Percentiles rank a stretch among this genome's conserved stretches.
phyloP scores from a whole-genome alignment of 2,888 invertebrate genomes.

The Parnassius glacialis region DNA sequence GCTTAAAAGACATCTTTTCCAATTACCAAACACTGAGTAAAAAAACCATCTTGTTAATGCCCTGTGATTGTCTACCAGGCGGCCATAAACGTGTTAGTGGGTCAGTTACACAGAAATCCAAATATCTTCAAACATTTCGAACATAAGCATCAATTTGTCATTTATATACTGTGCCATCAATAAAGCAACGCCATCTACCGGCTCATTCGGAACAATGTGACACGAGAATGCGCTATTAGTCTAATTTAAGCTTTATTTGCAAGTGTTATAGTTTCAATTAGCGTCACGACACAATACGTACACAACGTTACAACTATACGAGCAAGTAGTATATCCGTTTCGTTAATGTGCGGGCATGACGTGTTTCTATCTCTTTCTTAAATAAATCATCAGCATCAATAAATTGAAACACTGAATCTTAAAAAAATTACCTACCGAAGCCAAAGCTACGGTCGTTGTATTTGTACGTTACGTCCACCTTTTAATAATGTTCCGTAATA shows the following conservation, averaged over 20 bases:
- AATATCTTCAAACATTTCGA: conserved; percentile 24
- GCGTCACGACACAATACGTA: conserved; percentile 58
- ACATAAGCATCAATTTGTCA: conserved; percentile 32
- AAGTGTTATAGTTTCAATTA: conserved; percentile 62
- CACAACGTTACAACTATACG: conserved; percentile 57
- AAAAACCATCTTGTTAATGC: conserved; percentile 37
- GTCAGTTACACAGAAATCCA: conserved; percentile 23
- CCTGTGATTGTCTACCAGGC: conserved; percentile 30
- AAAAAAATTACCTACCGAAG: conserved; percentile 54
- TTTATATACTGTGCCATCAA: conserved; percentile 44
- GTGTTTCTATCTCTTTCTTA: conserved; percentile 62
- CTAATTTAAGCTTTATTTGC: conserved; percentile 52
- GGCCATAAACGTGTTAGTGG: conserved; percentile 26
- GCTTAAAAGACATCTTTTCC: conserved; percentile 17
- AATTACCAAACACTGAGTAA: conserved; percentile 15
- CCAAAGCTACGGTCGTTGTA: conserved; percentile 45
- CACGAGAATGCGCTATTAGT: conserved; percentile 31
- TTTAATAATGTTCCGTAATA: conserved; percentile 16
- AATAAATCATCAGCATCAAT: conserved; percentile 71
- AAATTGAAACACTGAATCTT: conserved; percentile 75
- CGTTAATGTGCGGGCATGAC: conserved; percentile 54
- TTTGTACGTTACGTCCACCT: conserved; percentile 33
- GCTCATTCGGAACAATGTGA: conserved; percentile 41
- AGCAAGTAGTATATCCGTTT: conserved; percentile 57
- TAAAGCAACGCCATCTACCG: conserved; percentile 64